Evolutionary conservation across 2,113 vertebrate genomes (phyloP).

Genomic region (Sphaerodactylus townsendi): DNA sequence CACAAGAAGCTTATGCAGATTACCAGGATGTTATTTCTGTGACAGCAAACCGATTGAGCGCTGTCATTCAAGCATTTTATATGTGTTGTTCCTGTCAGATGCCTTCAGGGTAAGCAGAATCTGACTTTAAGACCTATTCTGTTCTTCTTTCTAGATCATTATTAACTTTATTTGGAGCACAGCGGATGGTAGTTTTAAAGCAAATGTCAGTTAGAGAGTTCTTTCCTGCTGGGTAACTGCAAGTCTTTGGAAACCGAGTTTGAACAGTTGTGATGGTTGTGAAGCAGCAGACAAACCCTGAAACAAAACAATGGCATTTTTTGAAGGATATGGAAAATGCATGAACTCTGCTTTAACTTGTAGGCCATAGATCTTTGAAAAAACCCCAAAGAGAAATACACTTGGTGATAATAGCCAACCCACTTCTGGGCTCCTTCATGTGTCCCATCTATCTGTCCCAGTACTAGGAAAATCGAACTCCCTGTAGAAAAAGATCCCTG

Average conservation of each 20-base stretch:
- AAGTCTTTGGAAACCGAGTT: not conserved
- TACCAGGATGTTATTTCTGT: slow-evolving; percentile 97
- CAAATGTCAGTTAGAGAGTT: not conserved
- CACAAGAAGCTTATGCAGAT: slow-evolving; percentile 81
- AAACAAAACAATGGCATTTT: not conserved
- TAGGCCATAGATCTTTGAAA: not conserved
- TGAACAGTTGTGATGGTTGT: not conserved
- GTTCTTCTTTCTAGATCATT: not conserved
- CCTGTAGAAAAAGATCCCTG: not conserved
- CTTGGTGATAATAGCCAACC: not conserved
- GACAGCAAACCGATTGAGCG: slow-evolving; percentile 95
- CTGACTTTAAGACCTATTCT: slow-evolving; percentile 16
- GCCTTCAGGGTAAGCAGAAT: slow-evolving; percentile 88
- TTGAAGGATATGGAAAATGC: not conserved
- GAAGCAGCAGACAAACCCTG: not conserved
- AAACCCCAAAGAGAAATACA: not conserved
- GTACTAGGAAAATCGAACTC: not conserved
- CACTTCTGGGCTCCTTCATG: not conserved
- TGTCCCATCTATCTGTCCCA: not conserved
- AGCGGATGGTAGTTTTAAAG: not conserved
- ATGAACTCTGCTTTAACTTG: not conserved
- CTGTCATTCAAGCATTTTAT: slow-evolving; percentile 98
- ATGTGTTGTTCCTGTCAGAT: slow-evolving; percentile 99
- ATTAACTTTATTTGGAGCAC: not conserved
- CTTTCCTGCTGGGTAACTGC: not conserved